Base-by-base conservation (phyloP, 2,797 vertebrate genomes). In the Helarctos malayanus region DNA sequence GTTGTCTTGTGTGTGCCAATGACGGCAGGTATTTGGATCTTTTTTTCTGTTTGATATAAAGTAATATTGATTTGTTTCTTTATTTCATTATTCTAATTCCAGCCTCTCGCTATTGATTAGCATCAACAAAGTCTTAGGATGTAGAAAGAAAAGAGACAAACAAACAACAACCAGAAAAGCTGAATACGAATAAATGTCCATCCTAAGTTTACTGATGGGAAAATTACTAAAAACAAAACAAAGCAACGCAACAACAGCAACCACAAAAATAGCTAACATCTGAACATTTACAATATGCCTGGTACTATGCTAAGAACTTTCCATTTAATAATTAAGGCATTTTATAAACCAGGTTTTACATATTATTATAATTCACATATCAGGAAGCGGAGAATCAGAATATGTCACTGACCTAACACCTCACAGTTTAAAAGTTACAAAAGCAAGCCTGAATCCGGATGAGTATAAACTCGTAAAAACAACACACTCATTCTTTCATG, bases 21-120 rank as follows among this genome's bases (percentile, higher is more conserved):
- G 19, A 69, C 59, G 59, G 13, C 32, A 93, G 69, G 16, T 38
- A 94, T 75, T 21, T 57, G 57, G 12, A 11, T 45, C 52, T 38
- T 65, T 81, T 81, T 87, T 95, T 52, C 41, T 97, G 59, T 91
- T 95, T 95, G 82, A 96, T 81, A 89, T 85, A 97, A 97, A 92
- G 81, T 86, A 94, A 92, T 94, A 92, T 95, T 92, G 96, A 95
- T 97, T 96, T 94, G 68, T 79, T 96, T 96, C 85, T 92, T 97
- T 89, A 81, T 89, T 94, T 97, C 71, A 91, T 95, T 93, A 97
- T 95, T 98, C 89, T 94, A 95, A 97, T 86, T 23, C 47, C 65
- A 81, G 49, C 15, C 18, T 96, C 71, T 69, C 79, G 65, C 38
- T 97, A 97, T 97, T 97, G 94, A 95, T 89, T 96, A 41, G 49